Conservation (phyloP, 2,888 invertebrate genomes). For the Tridacna gigas region DNA sequence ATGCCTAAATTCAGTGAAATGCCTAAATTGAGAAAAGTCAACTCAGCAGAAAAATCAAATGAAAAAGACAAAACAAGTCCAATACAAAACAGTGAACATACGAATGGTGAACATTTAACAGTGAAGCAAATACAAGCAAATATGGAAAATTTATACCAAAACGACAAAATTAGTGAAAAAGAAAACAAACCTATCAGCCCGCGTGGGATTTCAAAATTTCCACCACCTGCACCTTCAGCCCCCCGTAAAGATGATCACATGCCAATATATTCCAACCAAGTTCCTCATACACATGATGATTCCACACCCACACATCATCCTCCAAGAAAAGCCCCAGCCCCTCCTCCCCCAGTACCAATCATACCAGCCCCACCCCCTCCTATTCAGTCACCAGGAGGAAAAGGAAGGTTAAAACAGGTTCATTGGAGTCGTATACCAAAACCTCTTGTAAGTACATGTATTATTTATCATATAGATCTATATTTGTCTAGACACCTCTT, state of each 20-base stretch:
- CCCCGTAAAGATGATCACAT: neutral
- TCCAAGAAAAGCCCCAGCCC: constrained; percentile 7
- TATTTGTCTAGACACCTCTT: too few relatives aligned
- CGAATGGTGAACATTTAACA: constrained; percentile 12
- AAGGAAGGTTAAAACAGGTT: constrained; percentile 67
- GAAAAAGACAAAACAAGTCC: constrained; percentile 28
- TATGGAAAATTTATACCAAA: constrained; percentile 47
- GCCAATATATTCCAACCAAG: constrained; percentile 15
- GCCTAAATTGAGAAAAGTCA: constrained; percentile 55
- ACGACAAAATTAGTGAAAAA: constrained; percentile 30
- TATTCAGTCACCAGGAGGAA: neutral
- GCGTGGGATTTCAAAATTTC: constrained; percentile 26
- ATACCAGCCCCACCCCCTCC: constrained; percentile 38
- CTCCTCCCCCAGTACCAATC: constrained; percentile 6
- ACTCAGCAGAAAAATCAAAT: constrained; percentile 35
- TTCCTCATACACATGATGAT: neutral
- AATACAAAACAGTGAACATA: neutral
- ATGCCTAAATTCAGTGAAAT: constrained; percentile 59
- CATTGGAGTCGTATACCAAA: constrained; percentile 71
- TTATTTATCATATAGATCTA: neutral
- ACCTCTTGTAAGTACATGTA: constrained; percentile 62
- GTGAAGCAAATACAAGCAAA: constrained; percentile 52
- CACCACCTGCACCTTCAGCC: constrained; percentile 49
- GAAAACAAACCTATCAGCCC: constrained; percentile 16
- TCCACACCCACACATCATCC: neutral